Evolutionary conservation across 2,888 invertebrate species (phyloP), one percentile per base, ranked within the genome.

Genomic region (Clitarchus hookeri): DNA sequence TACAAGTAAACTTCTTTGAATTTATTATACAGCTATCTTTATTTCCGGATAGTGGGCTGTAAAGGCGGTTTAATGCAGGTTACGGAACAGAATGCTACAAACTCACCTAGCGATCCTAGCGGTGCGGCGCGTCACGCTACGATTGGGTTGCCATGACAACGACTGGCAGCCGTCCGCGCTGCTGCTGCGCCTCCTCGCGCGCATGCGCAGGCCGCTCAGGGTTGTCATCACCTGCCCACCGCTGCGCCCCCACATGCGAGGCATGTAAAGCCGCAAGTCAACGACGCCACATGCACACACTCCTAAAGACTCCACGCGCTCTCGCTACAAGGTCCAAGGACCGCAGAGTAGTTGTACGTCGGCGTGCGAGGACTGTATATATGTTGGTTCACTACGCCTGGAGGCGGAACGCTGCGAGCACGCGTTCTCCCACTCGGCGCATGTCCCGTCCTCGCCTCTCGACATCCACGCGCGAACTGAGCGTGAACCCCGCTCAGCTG

Each of bases 131-230:
- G 88, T 88, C 36, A 88, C 86, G 78, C 88, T 88, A 85, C 85
- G 88, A 84, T 88, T 88, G 12, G 88, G 88, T 80, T 88, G 88
- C 88, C 88, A 88, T 84, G 85, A 48, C 83, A 87, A 84, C 85
- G 54, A 27, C 82, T 82, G 82, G 19, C 82, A 27, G 82, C 82
- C 82, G 8, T 44, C 82, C 19, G 27, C 82, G 36, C 36, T 26
- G 36, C 16, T n/a, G 82, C 82, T 82, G 54, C 54, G n/a, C 84
- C 83, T 84, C 54, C 82, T 54, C 19, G 83, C 83, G 83, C 83
- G 86, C 84, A 83, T 25, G 86, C 86, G 86, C 78, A 53, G 84
- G 6, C 86, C 82, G 23, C 44, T 16, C 27, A 25, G 79, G 25
- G 36, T 36, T 26, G 23, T 82, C 82, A 82, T 36, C 82, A 44